Conservation (phyloP, 2,797 vertebrate species). For the Poeciliopsis infans region DNA sequence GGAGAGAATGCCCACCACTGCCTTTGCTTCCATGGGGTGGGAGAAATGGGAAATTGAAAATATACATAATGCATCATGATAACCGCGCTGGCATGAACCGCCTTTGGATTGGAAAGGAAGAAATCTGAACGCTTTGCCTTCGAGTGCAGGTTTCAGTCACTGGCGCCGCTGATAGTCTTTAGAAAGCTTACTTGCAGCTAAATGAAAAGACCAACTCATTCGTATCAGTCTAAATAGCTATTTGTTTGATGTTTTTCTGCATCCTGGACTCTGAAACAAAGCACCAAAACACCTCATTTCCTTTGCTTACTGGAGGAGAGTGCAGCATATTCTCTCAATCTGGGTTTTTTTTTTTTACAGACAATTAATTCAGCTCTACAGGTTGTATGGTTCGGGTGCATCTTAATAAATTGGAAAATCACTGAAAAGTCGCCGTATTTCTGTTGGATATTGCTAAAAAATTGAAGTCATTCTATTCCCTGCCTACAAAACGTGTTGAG, state of each 20-base stretch:
- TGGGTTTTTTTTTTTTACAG: conserved; percentile 2
- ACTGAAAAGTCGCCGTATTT: neutral
- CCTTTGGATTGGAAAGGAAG: conserved; percentile 61
- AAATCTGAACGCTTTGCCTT: conserved; percentile 55
- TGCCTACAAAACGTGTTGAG: neutral
- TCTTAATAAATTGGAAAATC: neutral
- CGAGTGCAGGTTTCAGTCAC: conserved; percentile 53
- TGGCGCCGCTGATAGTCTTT: conserved; percentile 26
- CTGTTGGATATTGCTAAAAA: neutral
- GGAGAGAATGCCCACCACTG: conserved; percentile 68
- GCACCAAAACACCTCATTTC: conserved; percentile 49
- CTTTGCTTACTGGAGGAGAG: conserved; percentile 44
- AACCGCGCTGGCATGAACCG: conserved; percentile 54
- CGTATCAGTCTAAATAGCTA: conserved; percentile 51
- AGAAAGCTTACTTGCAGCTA: conserved; percentile 54
- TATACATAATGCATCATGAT: conserved; percentile 74
- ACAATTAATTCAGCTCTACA: conserved; percentile 37
- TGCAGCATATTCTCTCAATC: conserved; percentile 28
- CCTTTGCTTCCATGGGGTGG: conserved; percentile 73
- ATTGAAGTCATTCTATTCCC: neutral
- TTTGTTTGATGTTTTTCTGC: conserved; percentile 50
- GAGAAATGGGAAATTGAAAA: conserved; percentile 76
- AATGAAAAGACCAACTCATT: conserved; percentile 46
- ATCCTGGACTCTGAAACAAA: conserved; percentile 53
- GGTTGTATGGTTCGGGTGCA: conserved; percentile 14